Evolutionary conservation across 2,888 invertebrate species (phyloP).

Genomic region (Drosophila paranaensis): DNA sequence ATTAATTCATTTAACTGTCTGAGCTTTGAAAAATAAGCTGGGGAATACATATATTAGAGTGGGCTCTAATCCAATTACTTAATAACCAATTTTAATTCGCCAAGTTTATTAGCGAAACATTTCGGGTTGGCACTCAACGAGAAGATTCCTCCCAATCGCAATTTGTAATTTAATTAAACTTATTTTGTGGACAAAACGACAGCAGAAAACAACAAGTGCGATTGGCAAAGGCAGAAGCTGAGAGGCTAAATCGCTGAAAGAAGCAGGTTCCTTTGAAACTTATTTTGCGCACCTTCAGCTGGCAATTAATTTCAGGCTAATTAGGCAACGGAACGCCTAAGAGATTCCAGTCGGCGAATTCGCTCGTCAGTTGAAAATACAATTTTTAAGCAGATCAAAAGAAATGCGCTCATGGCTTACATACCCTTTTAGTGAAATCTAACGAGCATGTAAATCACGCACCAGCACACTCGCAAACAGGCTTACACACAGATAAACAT

Average conservation of each 20-base stretch:
- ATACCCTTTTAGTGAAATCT: constrained; percentile 31
- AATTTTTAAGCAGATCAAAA: constrained; percentile 36
- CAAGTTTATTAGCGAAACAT: constrained; percentile 13
- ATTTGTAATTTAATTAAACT: constrained; percentile 24
- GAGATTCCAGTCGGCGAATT: constrained; percentile 9
- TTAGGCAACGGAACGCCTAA: constrained; percentile 45
- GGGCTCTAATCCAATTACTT: constrained; percentile 41
- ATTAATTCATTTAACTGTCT: background rate
- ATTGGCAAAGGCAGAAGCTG: constrained; percentile 1
- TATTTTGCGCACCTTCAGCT: constrained; percentile 60
- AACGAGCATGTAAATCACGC: constrained; percentile 63
- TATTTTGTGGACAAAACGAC: constrained; percentile 18
- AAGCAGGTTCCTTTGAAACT: constrained; percentile 28
- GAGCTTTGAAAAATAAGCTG: background rate
- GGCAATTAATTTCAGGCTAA: constrained; percentile 49
- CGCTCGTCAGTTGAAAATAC: background rate
- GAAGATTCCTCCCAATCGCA: constrained; percentile 1
- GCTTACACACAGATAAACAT: constrained; percentile 28
- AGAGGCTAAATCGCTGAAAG: background rate
- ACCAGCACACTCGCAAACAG: constrained; percentile 25
- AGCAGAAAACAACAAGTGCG: constrained; percentile 15
- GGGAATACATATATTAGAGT: background rate
- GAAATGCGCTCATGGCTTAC: constrained; percentile 1
- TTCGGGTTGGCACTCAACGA: background rate
- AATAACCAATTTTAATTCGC: constrained; percentile 30